Base-by-base conservation (phyloP, 1,140 invertebrate species). In the Contarinia nasturtii region DNA sequence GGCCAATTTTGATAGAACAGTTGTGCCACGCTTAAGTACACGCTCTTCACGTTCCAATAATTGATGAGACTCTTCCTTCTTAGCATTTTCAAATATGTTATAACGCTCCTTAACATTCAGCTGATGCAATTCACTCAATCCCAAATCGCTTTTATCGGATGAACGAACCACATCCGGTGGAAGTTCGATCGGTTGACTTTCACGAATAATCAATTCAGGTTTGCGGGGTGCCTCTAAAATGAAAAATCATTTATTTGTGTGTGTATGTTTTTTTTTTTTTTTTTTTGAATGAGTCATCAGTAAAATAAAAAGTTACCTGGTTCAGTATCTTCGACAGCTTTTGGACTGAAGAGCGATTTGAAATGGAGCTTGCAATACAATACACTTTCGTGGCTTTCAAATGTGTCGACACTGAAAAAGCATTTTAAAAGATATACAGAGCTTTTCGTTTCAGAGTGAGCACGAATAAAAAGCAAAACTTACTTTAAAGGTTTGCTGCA, bases 311-410 rank as follows among this genome's bases (percentile, higher is more conserved):
- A 69, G 68, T 74, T 73, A 82, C 79, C 67, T 46, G 75, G 70
- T 52, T 76, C 68, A 54, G 78, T 76, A 47, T 75, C 77, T 56
- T 87, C 83, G 11, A 88, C 83, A 34, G 77, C 82, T 71, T 92
- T 93, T 15, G 88, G 88, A 50, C 86, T 80, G 63, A 95, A 92
- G 10, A 93, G 72, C 55, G 86, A 77, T 57, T 85, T 86, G 67
- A 93, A 93, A 64, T 94, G 89, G n/a, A 83, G 79, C 63, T 87
- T 88, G 66, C 90, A 95, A 66, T 89, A 94, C 8, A 92, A 60
- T 44, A 72, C 73, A 7, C 86, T 86, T 67, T 90, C 83, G 60
- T 92, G 81, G 57, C 85, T 89, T 59, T 84, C 76, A 66, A 90
- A 94, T 45, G 79, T 88, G 60, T 93, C 89, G 49, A 90, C 76